These are phyloP conservation scores for Dermatemys mawii DNA, from an alignment of 2,113 vertebrate species.

Conservation along the genomic window DNA sequence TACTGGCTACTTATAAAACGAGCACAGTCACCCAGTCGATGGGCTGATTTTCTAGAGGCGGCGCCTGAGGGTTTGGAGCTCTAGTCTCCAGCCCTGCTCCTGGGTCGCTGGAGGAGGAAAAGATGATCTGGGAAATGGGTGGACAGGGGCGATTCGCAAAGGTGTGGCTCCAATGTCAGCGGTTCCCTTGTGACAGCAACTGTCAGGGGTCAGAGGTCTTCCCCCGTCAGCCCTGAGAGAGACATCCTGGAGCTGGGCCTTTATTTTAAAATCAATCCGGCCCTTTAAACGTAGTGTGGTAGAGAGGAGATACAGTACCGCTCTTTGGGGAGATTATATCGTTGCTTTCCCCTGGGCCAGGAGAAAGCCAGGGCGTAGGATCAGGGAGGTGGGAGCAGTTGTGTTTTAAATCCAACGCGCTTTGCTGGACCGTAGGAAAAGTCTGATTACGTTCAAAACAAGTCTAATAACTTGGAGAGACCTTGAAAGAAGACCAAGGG, in stretches of 20 bases:
- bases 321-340: neutral
- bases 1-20: too few relatives aligned
- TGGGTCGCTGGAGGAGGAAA: neutral
- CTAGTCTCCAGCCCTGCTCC: too few relatives aligned
- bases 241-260: neutral
- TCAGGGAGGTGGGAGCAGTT: too few relatives aligned
- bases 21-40: too few relatives aligned
- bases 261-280: neutral
- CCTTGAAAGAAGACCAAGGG: neutral
- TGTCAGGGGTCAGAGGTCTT: neutral
- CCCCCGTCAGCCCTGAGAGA: neutral
- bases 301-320: too few relatives aligned
- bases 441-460: neutral
- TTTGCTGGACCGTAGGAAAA: neutral
- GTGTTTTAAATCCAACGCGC: neutral
- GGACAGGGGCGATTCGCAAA: neutral
- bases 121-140: neutral
- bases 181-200: neutral
- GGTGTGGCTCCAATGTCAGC: neutral
- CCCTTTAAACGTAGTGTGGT: neutral
- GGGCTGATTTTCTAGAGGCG: too few relatives aligned
- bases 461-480: neutral
- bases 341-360: neutral
- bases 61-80: too few relatives aligned
- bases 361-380: neutral